Percentiles rank a stretch among this genome's conserved stretches.
Conservation (phyloP, 2,113 vertebrate genomes). For the Phalacrocorax aristotelis region DNA sequence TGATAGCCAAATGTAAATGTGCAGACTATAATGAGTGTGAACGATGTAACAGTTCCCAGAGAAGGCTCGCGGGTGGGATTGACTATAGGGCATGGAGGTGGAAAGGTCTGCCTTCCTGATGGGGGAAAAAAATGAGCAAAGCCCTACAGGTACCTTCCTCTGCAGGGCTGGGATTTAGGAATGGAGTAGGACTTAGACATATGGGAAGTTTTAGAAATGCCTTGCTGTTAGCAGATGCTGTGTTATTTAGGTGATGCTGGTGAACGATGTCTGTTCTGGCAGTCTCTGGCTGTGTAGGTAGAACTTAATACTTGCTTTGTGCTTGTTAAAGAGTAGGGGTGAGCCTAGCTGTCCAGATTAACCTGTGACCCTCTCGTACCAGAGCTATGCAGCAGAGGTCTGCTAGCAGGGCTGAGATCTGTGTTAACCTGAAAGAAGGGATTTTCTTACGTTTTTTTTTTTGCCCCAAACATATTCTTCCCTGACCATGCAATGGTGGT, state of each 20-base stretch:
- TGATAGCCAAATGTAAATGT: accelerated
- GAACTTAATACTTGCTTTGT: not conserved
- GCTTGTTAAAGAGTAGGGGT: not conserved
- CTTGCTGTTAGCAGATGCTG: not conserved
- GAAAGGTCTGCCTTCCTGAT: not conserved
- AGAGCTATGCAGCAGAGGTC: not conserved
- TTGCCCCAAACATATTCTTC: not conserved
- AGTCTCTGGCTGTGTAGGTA: not conserved
- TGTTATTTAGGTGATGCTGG: not conserved
- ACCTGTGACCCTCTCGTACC: not conserved
- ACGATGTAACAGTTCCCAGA: not conserved
- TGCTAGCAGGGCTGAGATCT: not conserved
- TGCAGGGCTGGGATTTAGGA: not conserved
- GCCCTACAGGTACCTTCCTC: not conserved
- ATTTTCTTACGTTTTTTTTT: not conserved
- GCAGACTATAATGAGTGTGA: not conserved
- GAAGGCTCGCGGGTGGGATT: not conserved
- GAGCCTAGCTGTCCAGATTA: not conserved
- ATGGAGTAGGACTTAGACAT: not conserved
- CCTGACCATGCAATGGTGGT: not conserved
- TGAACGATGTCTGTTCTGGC: not conserved
- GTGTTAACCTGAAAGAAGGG: not conserved
- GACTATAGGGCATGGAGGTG: not conserved
- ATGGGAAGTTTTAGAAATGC: not conserved
- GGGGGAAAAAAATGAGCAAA: not conserved